Conservation (phyloP, 2,888 invertebrate species). For the Scelioninae gen. 1 region DNA sequence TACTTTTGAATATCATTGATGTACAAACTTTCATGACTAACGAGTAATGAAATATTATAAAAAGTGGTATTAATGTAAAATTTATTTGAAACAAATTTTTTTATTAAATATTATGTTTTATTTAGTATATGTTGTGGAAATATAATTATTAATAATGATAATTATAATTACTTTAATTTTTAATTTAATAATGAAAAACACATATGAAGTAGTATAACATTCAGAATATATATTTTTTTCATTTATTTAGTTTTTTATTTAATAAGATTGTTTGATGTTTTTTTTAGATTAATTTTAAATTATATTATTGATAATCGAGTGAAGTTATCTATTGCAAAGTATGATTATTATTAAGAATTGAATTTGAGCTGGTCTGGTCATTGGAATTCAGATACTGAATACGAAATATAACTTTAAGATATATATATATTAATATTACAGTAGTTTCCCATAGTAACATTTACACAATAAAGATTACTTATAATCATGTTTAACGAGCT, state of each 20-base stretch:
- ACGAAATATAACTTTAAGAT: neutral
- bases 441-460: neutral
- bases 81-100: too few relatives aligned
- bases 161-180: too few relatives aligned
- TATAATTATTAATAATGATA: too few relatives aligned
- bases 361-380: neutral
- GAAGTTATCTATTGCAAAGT: neutral
- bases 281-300: neutral
- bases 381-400: neutral
- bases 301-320: neutral
- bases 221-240: too few relatives aligned
- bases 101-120: too few relatives aligned
- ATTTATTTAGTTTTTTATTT: too few relatives aligned
- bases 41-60: neutral
- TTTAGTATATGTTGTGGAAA: too few relatives aligned
- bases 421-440: neutral
- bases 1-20: slow-evolving; percentile 1
- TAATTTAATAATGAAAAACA: too few relatives aligned
- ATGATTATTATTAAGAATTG: neutral
- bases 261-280: neutral
- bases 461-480: neutral
- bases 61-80: neutral
- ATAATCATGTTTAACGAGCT: slow-evolving; percentile 14
- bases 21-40: neutral
- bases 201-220: too few relatives aligned